A percentile compares a stretch with the other conserved stretches of the same genome.
phyloP scores from a whole-genome alignment of 2,888 invertebrate species.

The Pantelozetes paolii region DNA sequence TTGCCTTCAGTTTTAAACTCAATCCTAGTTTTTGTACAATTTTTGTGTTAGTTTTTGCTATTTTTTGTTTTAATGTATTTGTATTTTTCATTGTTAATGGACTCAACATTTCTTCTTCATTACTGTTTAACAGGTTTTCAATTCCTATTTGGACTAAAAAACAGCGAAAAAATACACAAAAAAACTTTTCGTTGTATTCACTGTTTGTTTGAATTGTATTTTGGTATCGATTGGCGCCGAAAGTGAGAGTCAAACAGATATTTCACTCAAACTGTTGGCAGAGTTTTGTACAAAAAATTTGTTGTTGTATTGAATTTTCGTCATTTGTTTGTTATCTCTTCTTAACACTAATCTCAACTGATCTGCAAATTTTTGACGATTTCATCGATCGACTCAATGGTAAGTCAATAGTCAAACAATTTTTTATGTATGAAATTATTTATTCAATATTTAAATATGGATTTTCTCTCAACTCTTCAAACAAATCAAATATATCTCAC shows the following conservation, averaged over 20 bases:
- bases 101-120: constrained; percentile 5
- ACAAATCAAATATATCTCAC: not conserved
- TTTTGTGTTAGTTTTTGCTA: not conserved
- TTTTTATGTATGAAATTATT: not conserved
- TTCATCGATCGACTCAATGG: not conserved
- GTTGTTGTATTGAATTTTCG: not conserved
- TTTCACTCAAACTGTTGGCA: not conserved
- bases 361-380: not conserved
- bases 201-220: not conserved
- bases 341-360: not conserved
- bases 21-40: not conserved
- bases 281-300: no score
- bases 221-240: not conserved
- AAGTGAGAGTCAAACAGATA: not conserved
- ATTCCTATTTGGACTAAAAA: not conserved
- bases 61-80: not conserved
- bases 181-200: not conserved
- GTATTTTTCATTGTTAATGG: constrained; percentile 1
- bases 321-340: not conserved
- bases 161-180: not conserved
- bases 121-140: not conserved
- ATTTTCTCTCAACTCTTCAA: not conserved
- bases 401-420: not conserved
- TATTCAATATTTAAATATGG: constrained; percentile 1
- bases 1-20: not conserved